These are phyloP conservation scores for Torymus tubicola DNA, from an alignment of 2,888 invertebrate genomes.

Conservation along the genomic window DNA sequence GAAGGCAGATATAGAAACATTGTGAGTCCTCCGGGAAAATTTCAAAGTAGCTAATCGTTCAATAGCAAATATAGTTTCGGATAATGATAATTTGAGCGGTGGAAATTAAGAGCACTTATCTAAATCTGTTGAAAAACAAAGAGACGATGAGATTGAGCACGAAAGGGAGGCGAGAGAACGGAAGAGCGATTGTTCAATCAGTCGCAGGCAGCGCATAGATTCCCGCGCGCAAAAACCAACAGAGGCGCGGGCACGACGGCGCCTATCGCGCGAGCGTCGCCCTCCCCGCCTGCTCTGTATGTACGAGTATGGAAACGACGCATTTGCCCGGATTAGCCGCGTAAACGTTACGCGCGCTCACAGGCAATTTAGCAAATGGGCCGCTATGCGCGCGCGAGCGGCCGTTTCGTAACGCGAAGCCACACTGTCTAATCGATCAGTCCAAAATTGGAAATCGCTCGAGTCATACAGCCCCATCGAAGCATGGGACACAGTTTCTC, in stretches of 20 bases:
- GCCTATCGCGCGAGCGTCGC: background rate
- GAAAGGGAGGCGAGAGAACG: no score
- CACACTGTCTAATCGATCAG: constrained; percentile 39
- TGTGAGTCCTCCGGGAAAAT: constrained; percentile 18
- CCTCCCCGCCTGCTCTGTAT: background rate
- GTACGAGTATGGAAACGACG: constrained; percentile 6
- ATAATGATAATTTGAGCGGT: constrained; percentile 45
- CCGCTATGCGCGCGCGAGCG: background rate
- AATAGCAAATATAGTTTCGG: constrained; percentile 19
- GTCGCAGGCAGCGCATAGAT: background rate
- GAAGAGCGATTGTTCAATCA: constrained; percentile 26
- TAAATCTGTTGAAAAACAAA: constrained; percentile 14
- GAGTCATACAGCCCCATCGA: constrained; percentile 2
- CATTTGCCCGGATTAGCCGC: constrained; percentile 43
- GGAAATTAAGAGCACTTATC: constrained; percentile 37
- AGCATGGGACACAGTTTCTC: background rate
- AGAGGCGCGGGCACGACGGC: constrained; percentile 6
- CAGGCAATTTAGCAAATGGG: constrained; percentile 49
- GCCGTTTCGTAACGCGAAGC: constrained; percentile 38
- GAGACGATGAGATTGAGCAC: no score
- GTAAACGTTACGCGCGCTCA: background rate
- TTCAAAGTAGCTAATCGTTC: constrained; percentile 1
- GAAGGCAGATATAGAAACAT: background rate
- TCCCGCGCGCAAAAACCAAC: constrained; percentile 10
- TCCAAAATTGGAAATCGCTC: constrained; percentile 47